phyloP scores from a whole-genome alignment of 2,888 invertebrate genomes.

The Thereva nobilitata region DNA sequence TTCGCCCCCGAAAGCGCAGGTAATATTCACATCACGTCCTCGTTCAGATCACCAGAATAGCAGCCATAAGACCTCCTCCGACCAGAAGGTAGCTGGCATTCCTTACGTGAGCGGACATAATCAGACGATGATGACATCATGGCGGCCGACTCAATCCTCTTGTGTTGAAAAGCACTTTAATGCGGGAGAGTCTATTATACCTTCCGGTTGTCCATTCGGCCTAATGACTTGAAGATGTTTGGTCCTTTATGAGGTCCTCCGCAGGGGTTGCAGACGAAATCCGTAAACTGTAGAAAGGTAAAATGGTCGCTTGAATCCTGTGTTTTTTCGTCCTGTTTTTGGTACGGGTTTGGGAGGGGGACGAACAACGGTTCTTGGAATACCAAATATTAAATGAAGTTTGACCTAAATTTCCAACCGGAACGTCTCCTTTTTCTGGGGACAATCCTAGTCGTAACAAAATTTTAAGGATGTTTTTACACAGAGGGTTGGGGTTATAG shows the following conservation, averaged over 20 bases:
- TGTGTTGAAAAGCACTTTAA: neutral
- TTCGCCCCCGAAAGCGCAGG: neutral
- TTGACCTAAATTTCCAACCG: too few species aligned
- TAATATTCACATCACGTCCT: constrained; percentile 20
- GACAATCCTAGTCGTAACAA: too few species aligned
- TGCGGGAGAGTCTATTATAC: constrained; percentile 7
- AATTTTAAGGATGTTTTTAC: too few species aligned
- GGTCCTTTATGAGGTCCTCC: neutral
- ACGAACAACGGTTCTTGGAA: too few species aligned
- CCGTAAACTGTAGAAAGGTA: neutral
- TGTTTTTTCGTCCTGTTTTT: too few species aligned
- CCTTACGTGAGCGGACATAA: constrained; percentile 21
- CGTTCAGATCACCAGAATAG: constrained; percentile 6
- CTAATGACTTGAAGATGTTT: constrained; percentile 15
- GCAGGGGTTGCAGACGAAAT: neutral
- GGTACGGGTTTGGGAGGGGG: too few species aligned
- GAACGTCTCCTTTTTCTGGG: too few species aligned
- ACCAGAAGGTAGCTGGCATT: neutral
- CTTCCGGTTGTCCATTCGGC: constrained; percentile 12
- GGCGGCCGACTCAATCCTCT: neutral
- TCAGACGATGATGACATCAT: neutral
- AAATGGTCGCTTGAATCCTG: too few species aligned
- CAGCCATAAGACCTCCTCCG: constrained; percentile 9
- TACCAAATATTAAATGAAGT: too few species aligned
- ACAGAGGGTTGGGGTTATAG: too few species aligned